These are phyloP conservation scores for Gandaritis pyraliata DNA, from an alignment of 2,888 invertebrate genomes.

Conservation along the genomic window DNA sequence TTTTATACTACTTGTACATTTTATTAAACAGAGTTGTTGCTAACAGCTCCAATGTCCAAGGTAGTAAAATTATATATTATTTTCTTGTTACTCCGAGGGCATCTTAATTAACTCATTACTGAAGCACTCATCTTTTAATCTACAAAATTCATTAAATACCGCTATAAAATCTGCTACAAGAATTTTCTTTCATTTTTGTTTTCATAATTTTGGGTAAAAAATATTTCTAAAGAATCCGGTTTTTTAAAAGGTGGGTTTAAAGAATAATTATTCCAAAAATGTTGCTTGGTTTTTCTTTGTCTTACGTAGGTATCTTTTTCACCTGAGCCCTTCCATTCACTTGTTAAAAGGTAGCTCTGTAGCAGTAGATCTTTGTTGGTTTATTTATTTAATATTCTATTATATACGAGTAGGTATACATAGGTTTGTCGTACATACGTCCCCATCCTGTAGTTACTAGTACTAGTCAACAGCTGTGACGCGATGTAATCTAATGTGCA, in stretches of 20 bases:
- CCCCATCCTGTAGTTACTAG: no score
- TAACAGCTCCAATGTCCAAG: slow-evolving; percentile 8
- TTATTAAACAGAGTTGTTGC: not conserved
- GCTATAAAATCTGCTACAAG: slow-evolving; percentile 24
- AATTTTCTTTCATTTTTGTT: slow-evolving; percentile 22
- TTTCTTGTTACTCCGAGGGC: slow-evolving; percentile 17
- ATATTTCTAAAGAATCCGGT: not conserved
- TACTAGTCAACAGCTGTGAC: no score
- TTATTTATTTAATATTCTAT: no score
- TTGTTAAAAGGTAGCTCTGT: not conserved
- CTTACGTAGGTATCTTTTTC: not conserved
- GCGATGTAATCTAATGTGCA: not conserved
- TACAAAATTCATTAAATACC: slow-evolving; percentile 33
- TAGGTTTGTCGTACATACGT: no score
- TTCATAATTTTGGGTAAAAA: slow-evolving; percentile 7
- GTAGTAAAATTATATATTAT: slow-evolving; percentile 24
- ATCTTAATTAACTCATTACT: slow-evolving; percentile 31
- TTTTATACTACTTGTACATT: not conserved
- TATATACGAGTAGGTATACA: no score
- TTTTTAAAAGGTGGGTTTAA: slow-evolving; percentile 5
- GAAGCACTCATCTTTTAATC: slow-evolving; percentile 31
- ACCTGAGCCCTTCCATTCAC: not conserved
- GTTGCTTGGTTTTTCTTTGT: not conserved
- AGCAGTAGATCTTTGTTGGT: no score
- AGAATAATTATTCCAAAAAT: not conserved